Evolutionary conservation across 2,888 invertebrate genomes (phyloP).

Genomic region (Mesopsocus fuscifrons): DNA sequence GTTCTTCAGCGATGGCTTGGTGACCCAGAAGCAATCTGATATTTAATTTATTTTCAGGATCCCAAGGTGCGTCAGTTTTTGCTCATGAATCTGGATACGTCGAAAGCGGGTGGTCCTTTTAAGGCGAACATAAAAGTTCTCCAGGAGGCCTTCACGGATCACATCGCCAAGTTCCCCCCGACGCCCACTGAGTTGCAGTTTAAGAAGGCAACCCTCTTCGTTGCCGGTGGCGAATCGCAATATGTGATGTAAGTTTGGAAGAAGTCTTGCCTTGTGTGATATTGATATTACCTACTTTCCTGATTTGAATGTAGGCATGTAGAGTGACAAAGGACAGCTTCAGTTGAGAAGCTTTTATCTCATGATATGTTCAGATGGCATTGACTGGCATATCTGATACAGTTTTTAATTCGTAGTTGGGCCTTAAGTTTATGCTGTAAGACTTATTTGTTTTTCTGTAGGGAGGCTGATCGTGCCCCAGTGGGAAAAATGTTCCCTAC

Average conservation of each 20-base stretch:
- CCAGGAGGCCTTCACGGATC: conserved; percentile 38
- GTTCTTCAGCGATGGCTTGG: neutral
- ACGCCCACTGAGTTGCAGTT: too few relatives aligned
- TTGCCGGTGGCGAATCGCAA: conserved; percentile 67
- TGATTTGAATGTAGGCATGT: too few relatives aligned
- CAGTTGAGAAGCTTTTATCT: too few relatives aligned
- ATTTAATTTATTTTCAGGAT: conserved; percentile 18
- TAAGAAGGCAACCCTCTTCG: conserved; percentile 67
- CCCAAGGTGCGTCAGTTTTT: conserved; percentile 42
- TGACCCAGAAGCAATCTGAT: neutral
- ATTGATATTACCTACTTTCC: conserved; percentile 3
- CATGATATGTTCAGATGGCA: too few relatives aligned
- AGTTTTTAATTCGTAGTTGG: too few relatives aligned
- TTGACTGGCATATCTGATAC: too few relatives aligned
- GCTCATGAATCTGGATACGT: conserved; percentile 64
- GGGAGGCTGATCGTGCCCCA: conserved; percentile 33
- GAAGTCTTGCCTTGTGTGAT: neutral
- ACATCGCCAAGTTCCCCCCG: conserved; percentile 51
- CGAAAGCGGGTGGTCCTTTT: conserved; percentile 37
- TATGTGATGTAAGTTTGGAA: too few relatives aligned
- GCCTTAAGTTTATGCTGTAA: conserved; percentile 17
- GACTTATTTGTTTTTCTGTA: conserved; percentile 17
- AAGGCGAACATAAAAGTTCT: conserved; percentile 57
- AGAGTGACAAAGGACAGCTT: too few relatives aligned
- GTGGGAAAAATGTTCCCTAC: conserved; percentile 54